These are phyloP conservation scores for Myotis planiceps DNA, from an alignment of 2,797 vertebrate genomes.

Conservation along the genomic window DNA sequence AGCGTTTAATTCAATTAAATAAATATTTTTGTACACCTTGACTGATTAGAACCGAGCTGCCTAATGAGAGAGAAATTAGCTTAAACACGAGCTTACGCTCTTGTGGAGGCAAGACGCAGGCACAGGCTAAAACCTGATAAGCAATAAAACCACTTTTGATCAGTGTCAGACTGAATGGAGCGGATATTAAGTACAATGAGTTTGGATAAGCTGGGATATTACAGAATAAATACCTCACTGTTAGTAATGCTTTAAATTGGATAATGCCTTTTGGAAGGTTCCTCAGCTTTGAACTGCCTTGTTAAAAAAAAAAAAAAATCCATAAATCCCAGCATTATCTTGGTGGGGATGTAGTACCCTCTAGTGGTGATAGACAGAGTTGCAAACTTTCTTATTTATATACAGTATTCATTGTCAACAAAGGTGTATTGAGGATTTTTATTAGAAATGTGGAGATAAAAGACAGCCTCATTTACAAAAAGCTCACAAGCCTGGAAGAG, in stretches of 20 bases:
- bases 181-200: not conserved
- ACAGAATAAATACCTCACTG: not conserved
- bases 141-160: not conserved
- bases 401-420: not conserved
- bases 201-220: not conserved
- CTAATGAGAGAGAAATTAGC: not conserved
- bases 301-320: not conserved
- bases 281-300: constrained; percentile 19
- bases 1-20: constrained; percentile 43
- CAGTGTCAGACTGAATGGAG: not conserved
- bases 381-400: not conserved
- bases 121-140: not conserved
- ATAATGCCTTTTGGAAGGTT: constrained; percentile 43
- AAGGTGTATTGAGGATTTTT: not conserved
- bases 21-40: not conserved
- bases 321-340: not conserved
- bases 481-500: not conserved
- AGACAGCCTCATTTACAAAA: not conserved
- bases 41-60: constrained; percentile 3
- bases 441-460: not conserved
- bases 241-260: constrained; percentile 30
- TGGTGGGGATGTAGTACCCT: constrained; percentile 11
- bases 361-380: constrained; percentile 19
- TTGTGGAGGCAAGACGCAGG: not conserved
- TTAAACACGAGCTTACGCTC: not conserved